Evolutionary conservation across 1,140 invertebrate genomes (phyloP).

Genomic region (Drosophila ananassae): DNA sequence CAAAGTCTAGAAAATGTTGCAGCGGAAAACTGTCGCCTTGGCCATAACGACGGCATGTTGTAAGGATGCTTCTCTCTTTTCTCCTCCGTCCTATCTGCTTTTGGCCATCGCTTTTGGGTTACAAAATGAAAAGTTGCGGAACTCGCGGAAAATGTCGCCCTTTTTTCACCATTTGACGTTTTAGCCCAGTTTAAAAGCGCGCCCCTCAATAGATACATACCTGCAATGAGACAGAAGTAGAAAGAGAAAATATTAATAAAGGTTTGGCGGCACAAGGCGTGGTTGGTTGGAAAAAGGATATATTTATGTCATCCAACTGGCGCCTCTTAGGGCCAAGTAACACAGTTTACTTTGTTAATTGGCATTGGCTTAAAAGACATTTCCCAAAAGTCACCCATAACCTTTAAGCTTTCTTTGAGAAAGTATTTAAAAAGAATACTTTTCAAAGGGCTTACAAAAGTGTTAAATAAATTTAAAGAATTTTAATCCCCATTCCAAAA

Average conservation of each 20-base stretch:
- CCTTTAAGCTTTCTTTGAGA: not conserved
- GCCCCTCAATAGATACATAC: slow-evolving; percentile 66
- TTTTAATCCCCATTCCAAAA: not conserved
- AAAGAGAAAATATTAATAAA: slow-evolving; percentile 61
- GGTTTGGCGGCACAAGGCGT: slow-evolving; percentile 15
- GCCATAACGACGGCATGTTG: slow-evolving; percentile 79
- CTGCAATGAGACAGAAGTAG: slow-evolving; percentile 54
- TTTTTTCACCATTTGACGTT: slow-evolving; percentile 23
- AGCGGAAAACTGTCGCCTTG: slow-evolving; percentile 67
- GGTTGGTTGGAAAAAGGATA: not conserved
- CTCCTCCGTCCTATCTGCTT: not conserved
- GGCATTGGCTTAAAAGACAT: slow-evolving; percentile 30
- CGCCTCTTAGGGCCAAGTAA: slow-evolving; percentile 31
- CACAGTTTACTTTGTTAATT: slow-evolving; percentile 67
- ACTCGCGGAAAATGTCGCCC: slow-evolving; percentile 48
- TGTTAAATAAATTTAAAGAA: not conserved
- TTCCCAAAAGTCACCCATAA: not conserved
- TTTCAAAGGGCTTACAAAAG: not conserved
- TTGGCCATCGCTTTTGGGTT: slow-evolving; percentile 20
- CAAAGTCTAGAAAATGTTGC: slow-evolving; percentile 40
- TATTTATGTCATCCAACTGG: slow-evolving; percentile 12
- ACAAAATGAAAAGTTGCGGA: slow-evolving; percentile 63
- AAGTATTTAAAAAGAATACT: no score
- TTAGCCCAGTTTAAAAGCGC: slow-evolving; percentile 25
- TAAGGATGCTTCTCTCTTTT: slow-evolving; percentile 33